Percentiles rank a stretch among this genome's conserved stretches.
phyloP scores from a whole-genome alignment of 2,888 invertebrate species.

The Lasioglossum morio region DNA sequence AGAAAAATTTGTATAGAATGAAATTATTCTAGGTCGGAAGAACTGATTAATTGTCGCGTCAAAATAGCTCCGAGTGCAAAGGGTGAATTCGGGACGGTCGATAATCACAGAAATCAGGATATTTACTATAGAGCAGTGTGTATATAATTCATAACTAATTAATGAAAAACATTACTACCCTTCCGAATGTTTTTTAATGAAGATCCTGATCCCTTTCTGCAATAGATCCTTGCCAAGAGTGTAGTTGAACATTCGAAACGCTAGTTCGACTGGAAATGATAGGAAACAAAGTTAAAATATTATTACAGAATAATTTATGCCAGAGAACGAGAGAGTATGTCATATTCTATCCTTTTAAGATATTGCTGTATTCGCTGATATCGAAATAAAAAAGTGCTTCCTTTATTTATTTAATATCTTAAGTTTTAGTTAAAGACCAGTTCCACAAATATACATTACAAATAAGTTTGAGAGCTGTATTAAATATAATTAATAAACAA shows the following conservation, averaged over 20 bases:
- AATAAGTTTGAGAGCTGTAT: too few species aligned
- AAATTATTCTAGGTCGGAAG: too few species aligned
- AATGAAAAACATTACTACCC: constrained; percentile 69
- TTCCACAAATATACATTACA: too few species aligned
- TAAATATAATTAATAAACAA: too few species aligned
- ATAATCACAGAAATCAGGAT: not conserved
- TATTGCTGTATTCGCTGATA: too few species aligned
- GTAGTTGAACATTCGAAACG: constrained; percentile 96
- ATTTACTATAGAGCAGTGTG: not conserved
- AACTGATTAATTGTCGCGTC: too few species aligned
- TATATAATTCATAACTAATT: constrained; percentile 59
- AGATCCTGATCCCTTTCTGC: constrained; percentile 89
- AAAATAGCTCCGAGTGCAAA: too few species aligned
- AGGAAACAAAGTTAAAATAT: constrained; percentile 1
- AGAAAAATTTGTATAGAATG: not conserved
- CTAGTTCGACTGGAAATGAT: constrained; percentile 86
- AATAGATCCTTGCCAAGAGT: constrained; percentile 92
- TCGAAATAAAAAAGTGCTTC: too few species aligned
- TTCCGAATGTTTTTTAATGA: constrained; percentile 88
- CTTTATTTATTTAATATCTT: too few species aligned
- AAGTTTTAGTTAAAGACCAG: too few species aligned
- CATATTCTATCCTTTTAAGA: too few species aligned
- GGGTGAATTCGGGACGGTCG: not conserved
- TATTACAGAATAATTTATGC: not conserved
- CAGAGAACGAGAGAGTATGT: too few species aligned